phyloP scores from a whole-genome alignment of 2,113 vertebrate species.

The Mustela nigripes region DNA sequence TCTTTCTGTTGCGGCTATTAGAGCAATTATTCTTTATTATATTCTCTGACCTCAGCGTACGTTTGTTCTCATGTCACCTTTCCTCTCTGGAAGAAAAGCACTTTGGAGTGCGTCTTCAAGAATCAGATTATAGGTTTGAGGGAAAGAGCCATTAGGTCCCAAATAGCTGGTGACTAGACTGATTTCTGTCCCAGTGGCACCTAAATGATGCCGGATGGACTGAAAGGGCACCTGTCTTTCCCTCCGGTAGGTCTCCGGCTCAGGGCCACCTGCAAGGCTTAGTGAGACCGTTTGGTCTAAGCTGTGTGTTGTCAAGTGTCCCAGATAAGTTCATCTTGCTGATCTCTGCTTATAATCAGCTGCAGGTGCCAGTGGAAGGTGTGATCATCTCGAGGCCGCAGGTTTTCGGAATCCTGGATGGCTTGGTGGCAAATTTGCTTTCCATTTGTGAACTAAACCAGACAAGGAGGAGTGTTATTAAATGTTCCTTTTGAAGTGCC shows the following conservation, averaged over 20 bases:
- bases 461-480: slow-evolving; percentile 62
- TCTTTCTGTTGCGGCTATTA: slow-evolving; percentile 48
- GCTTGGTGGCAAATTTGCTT: slow-evolving; percentile 65
- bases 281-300: background rate
- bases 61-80: slow-evolving; percentile 55
- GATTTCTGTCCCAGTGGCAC: slow-evolving; percentile 54
- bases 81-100: slow-evolving; percentile 47
- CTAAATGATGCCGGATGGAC: slow-evolving; percentile 33
- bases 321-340: background rate
- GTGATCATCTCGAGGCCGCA: slow-evolving; percentile 10
- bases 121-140: slow-evolving; percentile 60
- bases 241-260: background rate
- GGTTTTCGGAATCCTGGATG: slow-evolving; percentile 54
- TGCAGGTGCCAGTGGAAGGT: slow-evolving; percentile 55
- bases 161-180: background rate
- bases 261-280: background rate
- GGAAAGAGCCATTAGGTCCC: slow-evolving; percentile 51
- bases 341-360: slow-evolving; percentile 45
- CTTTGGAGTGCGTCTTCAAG: slow-evolving; percentile 66
- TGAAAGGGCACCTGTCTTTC: background rate
- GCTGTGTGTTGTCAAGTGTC: background rate
- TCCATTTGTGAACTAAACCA: slow-evolving; percentile 69
- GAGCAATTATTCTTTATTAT: slow-evolving; percentile 46
- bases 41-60: background rate
- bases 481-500: slow-evolving; percentile 71